Conservation (phyloP, 1,140 invertebrate genomes). For the Brachionus manjavacas region DNA sequence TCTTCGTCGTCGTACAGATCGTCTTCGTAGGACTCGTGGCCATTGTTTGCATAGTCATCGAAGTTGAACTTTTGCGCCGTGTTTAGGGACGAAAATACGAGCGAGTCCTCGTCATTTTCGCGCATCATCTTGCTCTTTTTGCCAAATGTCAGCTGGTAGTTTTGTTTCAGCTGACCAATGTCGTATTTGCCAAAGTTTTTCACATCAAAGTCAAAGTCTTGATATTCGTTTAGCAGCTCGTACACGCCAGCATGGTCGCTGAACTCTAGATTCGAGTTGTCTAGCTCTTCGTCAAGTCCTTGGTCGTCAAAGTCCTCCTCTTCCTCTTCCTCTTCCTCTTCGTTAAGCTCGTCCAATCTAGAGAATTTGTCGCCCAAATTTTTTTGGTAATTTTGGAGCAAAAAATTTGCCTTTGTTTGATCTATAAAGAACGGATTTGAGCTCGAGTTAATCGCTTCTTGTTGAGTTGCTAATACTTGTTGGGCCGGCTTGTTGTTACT, state of each 20-base stretch:
- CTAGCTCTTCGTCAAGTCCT: neutral
- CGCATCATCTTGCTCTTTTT: neutral
- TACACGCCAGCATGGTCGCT: conserved; percentile 22
- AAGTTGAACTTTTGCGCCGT: neutral
- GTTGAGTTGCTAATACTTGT: neutral
- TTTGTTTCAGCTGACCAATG: neutral
- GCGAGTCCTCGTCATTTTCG: conserved; percentile 1
- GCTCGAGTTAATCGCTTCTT: neutral
- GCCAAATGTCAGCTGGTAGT: conserved; percentile 19
- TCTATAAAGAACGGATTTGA: conserved; percentile 20
- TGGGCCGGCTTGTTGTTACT: conserved; percentile 12
- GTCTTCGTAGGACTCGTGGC: neutral
- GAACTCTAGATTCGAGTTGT: conserved; percentile 24
- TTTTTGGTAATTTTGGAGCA: neutral
- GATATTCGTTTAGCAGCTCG: neutral
- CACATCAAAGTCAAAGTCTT: neutral
- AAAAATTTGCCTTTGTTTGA: conserved; percentile 16
- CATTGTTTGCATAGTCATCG: conserved; percentile 7
- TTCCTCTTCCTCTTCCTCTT: neutral
- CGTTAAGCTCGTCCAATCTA: neutral
- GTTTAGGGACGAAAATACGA: neutral
- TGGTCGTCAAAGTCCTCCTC: neutral
- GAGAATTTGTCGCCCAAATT: neutral
- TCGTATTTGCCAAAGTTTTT: neutral
- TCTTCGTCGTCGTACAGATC: neutral